Evolutionary conservation across 2,797 vertebrate genomes (phyloP).

Genomic region (Champsocephalus gunnari): DNA sequence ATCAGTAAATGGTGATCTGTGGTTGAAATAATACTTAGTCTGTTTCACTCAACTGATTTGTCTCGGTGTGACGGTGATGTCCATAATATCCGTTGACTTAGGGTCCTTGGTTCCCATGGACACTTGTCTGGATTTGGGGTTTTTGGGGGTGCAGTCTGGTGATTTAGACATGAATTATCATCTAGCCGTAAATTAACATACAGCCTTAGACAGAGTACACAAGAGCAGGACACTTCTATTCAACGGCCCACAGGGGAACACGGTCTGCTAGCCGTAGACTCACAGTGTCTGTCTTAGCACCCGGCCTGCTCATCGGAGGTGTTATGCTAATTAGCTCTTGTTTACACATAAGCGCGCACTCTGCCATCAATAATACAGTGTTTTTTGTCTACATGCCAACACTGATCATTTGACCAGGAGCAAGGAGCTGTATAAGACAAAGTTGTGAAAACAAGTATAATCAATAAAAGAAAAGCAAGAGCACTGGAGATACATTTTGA

Average conservation of each 20-base stretch:
- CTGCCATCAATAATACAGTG: neutral
- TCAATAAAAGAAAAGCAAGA: neutral
- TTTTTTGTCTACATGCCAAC: constrained; percentile 18
- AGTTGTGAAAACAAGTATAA: constrained; percentile 1
- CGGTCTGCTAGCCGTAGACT: constrained; percentile 53
- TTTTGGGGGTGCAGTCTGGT: constrained; percentile 47
- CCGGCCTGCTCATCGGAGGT: constrained; percentile 61
- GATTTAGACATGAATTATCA: constrained; percentile 76
- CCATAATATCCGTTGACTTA: constrained; percentile 50
- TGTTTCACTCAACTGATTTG: neutral
- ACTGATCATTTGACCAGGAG: constrained; percentile 9
- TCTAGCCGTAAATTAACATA: constrained; percentile 73
- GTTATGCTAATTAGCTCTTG: constrained; percentile 74
- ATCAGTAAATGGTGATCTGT: neutral
- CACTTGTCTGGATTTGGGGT: constrained; percentile 62
- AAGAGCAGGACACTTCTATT: constrained; percentile 66
- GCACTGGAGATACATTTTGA: neutral
- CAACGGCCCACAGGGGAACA: constrained; percentile 69
- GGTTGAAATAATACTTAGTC: neutral
- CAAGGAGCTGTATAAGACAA: neutral
- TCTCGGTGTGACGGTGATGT: constrained; percentile 18
- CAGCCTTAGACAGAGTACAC: constrained; percentile 68
- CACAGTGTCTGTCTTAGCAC: constrained; percentile 50
- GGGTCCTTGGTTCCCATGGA: constrained; percentile 57
- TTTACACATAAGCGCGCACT: constrained; percentile 40